A percentile compares a stretch with the other conserved stretches of the same genome.
Conservation (phyloP, 2,888 invertebrate genomes). For the Dioctria linearis region DNA sequence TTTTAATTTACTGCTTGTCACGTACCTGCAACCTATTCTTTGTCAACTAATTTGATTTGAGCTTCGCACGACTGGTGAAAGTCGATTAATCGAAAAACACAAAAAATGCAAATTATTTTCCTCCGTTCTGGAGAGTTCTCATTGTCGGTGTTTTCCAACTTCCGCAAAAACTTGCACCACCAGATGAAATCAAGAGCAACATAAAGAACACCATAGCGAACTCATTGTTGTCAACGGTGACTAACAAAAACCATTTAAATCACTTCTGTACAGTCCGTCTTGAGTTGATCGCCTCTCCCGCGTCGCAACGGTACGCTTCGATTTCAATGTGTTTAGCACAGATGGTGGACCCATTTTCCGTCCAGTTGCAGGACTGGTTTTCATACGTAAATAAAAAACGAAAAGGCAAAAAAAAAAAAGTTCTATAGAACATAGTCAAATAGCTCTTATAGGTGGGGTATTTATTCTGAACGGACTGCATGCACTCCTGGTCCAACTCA, state of each 20-base stretch:
- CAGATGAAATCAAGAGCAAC: background rate
- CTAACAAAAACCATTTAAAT: background rate
- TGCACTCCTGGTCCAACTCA: background rate
- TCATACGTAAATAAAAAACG: background rate
- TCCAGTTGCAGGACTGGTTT: slow-evolving; percentile 11
- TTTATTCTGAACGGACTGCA: background rate
- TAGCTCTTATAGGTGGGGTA: background rate
- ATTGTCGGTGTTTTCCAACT: no score
- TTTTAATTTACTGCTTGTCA: background rate
- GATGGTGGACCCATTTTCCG: slow-evolving; percentile 4
- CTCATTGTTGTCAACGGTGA: background rate
- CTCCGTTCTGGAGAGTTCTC: background rate
- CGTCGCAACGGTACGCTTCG: background rate
- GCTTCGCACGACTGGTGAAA: background rate
- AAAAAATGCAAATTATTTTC: background rate
- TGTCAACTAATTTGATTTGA: slow-evolving; percentile 3
- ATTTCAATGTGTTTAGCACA: background rate
- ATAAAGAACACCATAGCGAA: background rate
- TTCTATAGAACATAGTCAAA: background rate
- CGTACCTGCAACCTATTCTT: background rate
- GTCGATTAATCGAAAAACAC: background rate
- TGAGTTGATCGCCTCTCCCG: background rate
- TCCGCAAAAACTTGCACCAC: background rate
- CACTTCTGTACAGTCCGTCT: background rate
- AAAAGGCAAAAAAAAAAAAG: background rate